Conservation (phyloP, 1,140 invertebrate species). For the Pentalonia nigronervosa region DNA sequence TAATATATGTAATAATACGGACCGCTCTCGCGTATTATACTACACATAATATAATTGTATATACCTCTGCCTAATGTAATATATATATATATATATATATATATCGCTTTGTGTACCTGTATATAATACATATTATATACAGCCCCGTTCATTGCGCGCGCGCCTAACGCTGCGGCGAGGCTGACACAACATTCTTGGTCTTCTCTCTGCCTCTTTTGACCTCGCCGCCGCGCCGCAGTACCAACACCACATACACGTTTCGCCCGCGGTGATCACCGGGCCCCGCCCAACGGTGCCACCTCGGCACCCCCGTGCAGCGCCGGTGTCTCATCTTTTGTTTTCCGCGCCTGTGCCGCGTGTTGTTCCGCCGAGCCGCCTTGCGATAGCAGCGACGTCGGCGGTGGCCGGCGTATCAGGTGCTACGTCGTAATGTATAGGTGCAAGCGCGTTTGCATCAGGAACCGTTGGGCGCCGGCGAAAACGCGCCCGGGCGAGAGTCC, state of each 20-base stretch:
- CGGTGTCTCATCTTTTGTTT: conserved; percentile 54
- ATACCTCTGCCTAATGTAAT: neutral
- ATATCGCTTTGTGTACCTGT: neutral
- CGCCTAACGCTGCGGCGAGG: conserved; percentile 10
- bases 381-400: neutral
- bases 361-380: neutral
- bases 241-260: conserved; percentile 24
- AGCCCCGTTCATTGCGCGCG: conserved; percentile 20
- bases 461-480: neutral
- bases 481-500: neutral
- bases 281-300: conserved; percentile 57
- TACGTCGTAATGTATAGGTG: neutral
- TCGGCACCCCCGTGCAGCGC: conserved; percentile 50
- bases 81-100: no score
- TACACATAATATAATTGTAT: neutral
- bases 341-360: neutral
- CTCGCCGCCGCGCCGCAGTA: conserved; percentile 44
- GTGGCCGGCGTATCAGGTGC: neutral
- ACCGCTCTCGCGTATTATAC: neutral
- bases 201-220: conserved; percentile 52
- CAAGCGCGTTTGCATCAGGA: neutral
- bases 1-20: neutral
- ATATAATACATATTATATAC: neutral
- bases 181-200: conserved; percentile 49
- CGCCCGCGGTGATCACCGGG: conserved; percentile 39